Base-by-base conservation (phyloP, 64 coral and sea anemone species). In the Exaiptasia diaphana region DNA sequence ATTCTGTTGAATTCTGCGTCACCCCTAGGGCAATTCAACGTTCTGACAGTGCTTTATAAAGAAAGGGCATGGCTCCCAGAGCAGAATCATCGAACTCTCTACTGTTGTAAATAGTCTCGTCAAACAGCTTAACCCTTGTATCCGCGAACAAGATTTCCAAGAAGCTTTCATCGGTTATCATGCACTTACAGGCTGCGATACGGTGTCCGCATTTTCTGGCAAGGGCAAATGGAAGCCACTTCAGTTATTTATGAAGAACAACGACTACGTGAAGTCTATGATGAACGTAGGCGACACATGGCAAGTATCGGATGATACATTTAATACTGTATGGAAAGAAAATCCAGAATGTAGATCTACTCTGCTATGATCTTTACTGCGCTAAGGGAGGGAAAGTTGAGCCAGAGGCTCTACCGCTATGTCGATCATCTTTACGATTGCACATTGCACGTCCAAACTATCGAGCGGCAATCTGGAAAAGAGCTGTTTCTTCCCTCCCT, bases 271-370 rank as follows among this genome's bases (percentile, higher is more conserved):
- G n/a, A 74, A 52, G 31, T 67, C 67, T 30, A 69, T 88, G 31
- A 45, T 50, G 65, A 18, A 79, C 42, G 5, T 88, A 22, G 64
- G 85, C n/a, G 46, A 37, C 26, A 18, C 39, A 15, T 82, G 78
- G 78, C n/a, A 28, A 34, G 49, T 86, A 35, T 59, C 38, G 20
- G 69, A 67, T 44, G 53, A 60, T 28, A 73, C 55, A 33, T 86
- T 75, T 53, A 74, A 64, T 6, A 21, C 53, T 86, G 69, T 75
- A 86, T 39, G 73, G 73, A 67, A 86, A 86, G 48, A 80, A 73
- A 15, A 34, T 3, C 40, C 33, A 46, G 67, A 79, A 52, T 80
- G 85, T 80, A 42, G 76, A 88, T 46, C 48, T 41, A 25, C 85
- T 73, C 30, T 15, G 42, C 25, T 70, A 82, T 54, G 56, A 90